These are phyloP conservation scores for Lagorchestes hirsutus DNA, from an alignment of 2,797 vertebrate genomes.

Conservation along the genomic window DNA sequence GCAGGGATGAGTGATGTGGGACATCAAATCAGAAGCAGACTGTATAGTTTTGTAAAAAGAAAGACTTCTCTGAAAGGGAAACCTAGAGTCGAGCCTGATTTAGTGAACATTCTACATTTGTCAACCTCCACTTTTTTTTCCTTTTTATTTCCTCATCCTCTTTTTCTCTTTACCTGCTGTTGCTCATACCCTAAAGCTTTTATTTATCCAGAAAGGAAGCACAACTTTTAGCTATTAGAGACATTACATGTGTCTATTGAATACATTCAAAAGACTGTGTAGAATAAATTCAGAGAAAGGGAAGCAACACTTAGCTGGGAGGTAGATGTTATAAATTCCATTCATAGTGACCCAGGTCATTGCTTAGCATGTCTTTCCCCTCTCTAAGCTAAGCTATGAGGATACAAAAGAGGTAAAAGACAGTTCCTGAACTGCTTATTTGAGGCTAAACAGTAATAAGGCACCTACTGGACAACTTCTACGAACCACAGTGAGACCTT, in stretches of 20 bases:
- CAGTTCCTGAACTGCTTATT: background rate
- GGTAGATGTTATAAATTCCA: background rate
- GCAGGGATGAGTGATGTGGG: conserved; percentile 33
- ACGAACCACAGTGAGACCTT: background rate
- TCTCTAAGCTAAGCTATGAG: background rate
- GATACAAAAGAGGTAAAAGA: background rate
- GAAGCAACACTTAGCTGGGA: background rate
- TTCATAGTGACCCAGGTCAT: background rate
- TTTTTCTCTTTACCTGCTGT: background rate
- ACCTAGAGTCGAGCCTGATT: conserved; percentile 1
- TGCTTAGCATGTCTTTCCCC: background rate
- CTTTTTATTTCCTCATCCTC: conserved; percentile 20
- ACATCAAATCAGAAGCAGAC: conserved; percentile 72
- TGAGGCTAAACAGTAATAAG: background rate
- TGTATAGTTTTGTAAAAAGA: conserved; percentile 44
- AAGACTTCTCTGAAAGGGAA: conserved; percentile 50
- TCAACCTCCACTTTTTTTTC: background rate
- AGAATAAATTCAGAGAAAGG: background rate
- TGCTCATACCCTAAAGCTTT: background rate
- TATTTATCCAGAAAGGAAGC: background rate
- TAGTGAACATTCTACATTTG: background rate
- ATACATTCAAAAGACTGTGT: background rate
- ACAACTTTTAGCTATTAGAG: background rate
- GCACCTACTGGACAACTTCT: background rate
- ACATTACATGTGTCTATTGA: background rate